phyloP scores from a whole-genome alignment of 2,113 vertebrate genomes.

The Agelaius phoeniceus region DNA sequence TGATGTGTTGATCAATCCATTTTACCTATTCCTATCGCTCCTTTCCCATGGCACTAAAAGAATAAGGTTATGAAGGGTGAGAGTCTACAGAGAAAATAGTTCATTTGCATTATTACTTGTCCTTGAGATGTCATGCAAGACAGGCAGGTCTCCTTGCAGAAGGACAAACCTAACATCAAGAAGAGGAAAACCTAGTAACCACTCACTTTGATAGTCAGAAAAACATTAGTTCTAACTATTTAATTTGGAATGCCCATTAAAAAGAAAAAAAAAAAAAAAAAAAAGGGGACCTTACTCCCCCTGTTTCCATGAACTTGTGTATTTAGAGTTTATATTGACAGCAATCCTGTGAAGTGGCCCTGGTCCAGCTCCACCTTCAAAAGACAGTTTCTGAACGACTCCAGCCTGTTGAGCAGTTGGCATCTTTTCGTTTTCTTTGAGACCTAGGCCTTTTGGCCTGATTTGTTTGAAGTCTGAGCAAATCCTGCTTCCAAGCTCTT shows the following conservation, averaged over 20 bases:
- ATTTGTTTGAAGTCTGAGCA: not conserved
- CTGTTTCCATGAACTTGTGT: not conserved
- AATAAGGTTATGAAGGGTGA: not conserved
- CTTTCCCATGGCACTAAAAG: not conserved
- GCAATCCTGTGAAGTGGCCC: not conserved
- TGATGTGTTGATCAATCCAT: not conserved
- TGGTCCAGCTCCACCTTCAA: not conserved
- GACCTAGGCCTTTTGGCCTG: rapidly evolving
- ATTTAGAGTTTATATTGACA: not conserved
- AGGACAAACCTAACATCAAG: not conserved
- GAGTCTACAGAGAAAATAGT: not conserved
- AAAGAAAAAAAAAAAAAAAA: not conserved
- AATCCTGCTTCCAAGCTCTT: not conserved
- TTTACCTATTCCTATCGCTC: not conserved
- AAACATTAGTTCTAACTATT: not conserved
- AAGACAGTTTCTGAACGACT: not conserved
- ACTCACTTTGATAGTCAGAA: not conserved
- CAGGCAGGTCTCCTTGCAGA: not conserved
- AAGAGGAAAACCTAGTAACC: not conserved
- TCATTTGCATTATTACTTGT: not conserved
- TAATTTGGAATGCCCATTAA: not conserved
- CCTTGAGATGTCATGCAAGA: not conserved
- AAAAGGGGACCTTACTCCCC: not conserved
- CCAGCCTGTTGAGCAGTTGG: not conserved
- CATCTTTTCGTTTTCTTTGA: not conserved